phyloP scores from a whole-genome alignment of 2,797 vertebrate species.

The Ataeniobius toweri region DNA sequence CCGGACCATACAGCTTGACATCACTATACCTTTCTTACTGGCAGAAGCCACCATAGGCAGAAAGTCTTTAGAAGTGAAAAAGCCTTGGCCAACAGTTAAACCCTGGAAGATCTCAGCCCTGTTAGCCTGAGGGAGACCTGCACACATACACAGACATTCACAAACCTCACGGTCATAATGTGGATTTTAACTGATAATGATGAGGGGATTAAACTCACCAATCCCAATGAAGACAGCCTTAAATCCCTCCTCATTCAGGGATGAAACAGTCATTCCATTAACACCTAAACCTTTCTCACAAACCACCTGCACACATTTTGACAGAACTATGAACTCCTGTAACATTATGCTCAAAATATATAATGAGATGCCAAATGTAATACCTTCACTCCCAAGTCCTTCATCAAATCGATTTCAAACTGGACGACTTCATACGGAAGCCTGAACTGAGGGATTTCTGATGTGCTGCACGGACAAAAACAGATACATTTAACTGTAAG shows the following conservation, averaged over 20 bases:
- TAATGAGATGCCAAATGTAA: constrained; percentile 48
- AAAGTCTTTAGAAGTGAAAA: constrained; percentile 96
- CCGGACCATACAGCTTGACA: neutral
- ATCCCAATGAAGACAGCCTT: constrained; percentile 90
- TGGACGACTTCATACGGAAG: constrained; percentile 89
- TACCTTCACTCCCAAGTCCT: constrained; percentile 95
- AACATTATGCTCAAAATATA: neutral
- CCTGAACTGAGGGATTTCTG: constrained; percentile 95
- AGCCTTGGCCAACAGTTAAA: constrained; percentile 86
- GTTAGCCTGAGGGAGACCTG: constrained; percentile 93
- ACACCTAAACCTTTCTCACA: constrained; percentile 86
- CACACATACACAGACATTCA: constrained; percentile 6
- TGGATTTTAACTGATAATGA: neutral
- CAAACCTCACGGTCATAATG: neutral
- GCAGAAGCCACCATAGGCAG: constrained; percentile 89
- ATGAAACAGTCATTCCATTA: constrained; percentile 84
- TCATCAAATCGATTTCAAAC: constrained; percentile 93
- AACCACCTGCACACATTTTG: constrained; percentile 75
- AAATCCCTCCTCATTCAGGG: constrained; percentile 86
- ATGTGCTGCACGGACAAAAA: constrained; percentile 74
- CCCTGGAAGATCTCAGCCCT: constrained; percentile 86
- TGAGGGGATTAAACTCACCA: constrained; percentile 77
- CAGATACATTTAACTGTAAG: neutral
- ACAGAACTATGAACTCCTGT: neutral
- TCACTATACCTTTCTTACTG: constrained; percentile 88